Conservation (phyloP, 2,797 vertebrate species). For the Mormyrus proboscirostris region DNA sequence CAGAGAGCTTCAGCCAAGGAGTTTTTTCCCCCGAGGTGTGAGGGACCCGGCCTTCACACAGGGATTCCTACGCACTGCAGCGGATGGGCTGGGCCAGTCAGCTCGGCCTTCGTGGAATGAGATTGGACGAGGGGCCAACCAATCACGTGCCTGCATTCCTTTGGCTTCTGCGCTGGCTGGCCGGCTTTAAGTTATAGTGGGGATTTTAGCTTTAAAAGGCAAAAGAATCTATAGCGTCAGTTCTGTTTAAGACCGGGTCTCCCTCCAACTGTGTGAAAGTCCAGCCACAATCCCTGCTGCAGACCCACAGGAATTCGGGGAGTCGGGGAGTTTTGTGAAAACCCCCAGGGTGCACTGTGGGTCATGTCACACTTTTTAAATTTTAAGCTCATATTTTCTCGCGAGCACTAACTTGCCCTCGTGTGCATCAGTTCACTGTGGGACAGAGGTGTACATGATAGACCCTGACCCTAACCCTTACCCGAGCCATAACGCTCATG, state of each 20-base stretch:
- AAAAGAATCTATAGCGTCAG: not conserved
- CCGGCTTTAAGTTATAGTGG: not conserved
- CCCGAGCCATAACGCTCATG: not conserved
- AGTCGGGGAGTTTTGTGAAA: not conserved
- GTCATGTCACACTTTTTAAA: not conserved
- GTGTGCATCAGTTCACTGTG: not conserved
- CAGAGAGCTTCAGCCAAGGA: not conserved
- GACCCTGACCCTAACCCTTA: not conserved
- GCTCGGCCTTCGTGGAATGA: not conserved
- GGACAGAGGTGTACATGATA: not conserved
- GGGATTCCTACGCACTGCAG: not conserved
- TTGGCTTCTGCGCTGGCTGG: not conserved
- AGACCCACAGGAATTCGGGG: not conserved
- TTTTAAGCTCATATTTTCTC: not conserved
- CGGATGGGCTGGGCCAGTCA: not conserved
- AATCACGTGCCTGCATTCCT: not conserved
- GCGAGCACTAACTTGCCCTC: not conserved
- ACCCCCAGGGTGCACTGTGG: not conserved
- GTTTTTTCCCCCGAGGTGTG: not conserved
- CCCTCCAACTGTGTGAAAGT: not conserved
- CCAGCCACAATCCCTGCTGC: not conserved
- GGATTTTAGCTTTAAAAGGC: slow-evolving; percentile 2
- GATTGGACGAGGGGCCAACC: not conserved
- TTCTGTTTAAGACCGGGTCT: not conserved
- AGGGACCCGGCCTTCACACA: not conserved